Percentiles rank a stretch among this genome's conserved stretches.
Conservation (phyloP, 2,797 vertebrate genomes). For the Hipposideros larvatus region DNA sequence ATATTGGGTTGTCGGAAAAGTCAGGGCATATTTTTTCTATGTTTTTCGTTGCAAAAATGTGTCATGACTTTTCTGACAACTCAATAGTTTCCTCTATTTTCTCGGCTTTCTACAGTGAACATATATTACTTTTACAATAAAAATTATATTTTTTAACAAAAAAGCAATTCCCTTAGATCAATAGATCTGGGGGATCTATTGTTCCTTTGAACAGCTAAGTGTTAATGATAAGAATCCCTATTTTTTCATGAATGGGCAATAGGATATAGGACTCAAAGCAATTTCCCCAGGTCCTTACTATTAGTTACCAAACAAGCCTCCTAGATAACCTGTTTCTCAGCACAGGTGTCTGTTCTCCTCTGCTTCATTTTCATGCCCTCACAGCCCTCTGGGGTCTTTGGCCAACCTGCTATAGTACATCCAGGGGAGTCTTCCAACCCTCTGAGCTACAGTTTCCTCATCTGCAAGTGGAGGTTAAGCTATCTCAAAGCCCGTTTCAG, state of each 20-base stretch:
- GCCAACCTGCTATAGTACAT: background rate
- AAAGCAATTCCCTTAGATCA: slow-evolving; percentile 68
- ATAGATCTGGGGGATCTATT: background rate
- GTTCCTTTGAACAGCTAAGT: slow-evolving; percentile 76
- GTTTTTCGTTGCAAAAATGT: too few species aligned
- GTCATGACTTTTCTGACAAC: too few species aligned
- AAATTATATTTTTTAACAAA: background rate
- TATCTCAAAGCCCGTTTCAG: background rate
- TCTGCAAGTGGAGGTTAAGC: background rate
- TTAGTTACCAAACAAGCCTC: slow-evolving; percentile 49
- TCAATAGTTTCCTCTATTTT: slow-evolving; percentile 24
- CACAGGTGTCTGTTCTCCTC: background rate
- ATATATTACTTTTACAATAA: slow-evolving; percentile 67
- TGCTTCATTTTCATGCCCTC: background rate
- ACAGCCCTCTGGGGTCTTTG: background rate
- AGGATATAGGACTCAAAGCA: slow-evolving; percentile 49
- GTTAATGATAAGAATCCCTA: slow-evolving; percentile 72
- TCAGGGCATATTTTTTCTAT: too few species aligned
- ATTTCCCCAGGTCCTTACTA: slow-evolving; percentile 46
- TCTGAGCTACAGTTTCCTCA: background rate
- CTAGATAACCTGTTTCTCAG: background rate
- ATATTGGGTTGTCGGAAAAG: background rate
- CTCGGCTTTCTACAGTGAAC: slow-evolving; percentile 35
- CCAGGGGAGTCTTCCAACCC: background rate
- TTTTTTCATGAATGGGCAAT: slow-evolving; percentile 75